Percentiles rank a stretch among this genome's conserved stretches.
These are phyloP conservation scores for Ophion slaviceki DNA, from an alignment of 2,888 invertebrate species.

Conservation along the genomic window DNA sequence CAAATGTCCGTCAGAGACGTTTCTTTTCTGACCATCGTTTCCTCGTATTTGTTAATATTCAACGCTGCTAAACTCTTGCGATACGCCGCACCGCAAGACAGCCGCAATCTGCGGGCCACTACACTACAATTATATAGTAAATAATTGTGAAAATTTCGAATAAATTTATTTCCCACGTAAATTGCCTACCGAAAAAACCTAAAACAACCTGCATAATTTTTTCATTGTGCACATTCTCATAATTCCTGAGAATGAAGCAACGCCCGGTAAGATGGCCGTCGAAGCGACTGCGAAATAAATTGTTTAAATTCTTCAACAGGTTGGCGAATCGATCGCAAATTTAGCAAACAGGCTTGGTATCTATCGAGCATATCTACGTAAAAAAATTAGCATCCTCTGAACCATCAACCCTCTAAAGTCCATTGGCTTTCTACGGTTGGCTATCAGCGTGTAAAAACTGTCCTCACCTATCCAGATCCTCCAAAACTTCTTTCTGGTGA, in stretches of 20 bases:
- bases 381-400: background rate
- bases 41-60: too few species aligned
- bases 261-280: too few species aligned
- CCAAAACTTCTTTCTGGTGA: constrained; percentile 86
- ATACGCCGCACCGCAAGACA: too few species aligned
- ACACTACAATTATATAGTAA: too few species aligned
- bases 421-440: background rate
- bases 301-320: background rate
- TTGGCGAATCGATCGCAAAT: background rate
- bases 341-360: background rate
- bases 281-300: background rate
- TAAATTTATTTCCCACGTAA: too few species aligned
- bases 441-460: background rate
- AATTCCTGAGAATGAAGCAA: background rate
- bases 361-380: background rate
- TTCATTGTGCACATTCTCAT: background rate
- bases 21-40: too few species aligned
- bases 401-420: background rate
- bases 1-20: too few species aligned
- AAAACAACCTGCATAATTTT: background rate
- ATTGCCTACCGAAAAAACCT: background rate
- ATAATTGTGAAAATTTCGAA: too few species aligned
- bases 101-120: too few species aligned
- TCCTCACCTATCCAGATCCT: constrained; percentile 87
- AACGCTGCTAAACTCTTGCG: too few species aligned